These are phyloP conservation scores for Galerucella pusilla DNA, from an alignment of 2,888 invertebrate species.

Conservation along the genomic window DNA sequence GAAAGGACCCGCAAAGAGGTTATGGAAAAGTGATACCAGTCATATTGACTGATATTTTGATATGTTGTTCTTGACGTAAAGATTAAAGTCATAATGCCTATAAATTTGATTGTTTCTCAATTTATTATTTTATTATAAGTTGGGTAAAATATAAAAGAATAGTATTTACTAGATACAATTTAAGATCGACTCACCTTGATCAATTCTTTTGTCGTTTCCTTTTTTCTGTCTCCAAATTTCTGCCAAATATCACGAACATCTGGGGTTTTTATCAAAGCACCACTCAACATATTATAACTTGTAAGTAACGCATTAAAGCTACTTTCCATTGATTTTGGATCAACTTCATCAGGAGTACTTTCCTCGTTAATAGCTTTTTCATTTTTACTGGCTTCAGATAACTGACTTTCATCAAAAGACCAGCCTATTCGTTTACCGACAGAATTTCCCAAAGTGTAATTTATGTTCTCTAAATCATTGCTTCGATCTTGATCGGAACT, in stretches of 20 bases:
- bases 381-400: constrained; percentile 30
- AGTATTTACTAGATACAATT: neutral
- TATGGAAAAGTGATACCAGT: too few species aligned
- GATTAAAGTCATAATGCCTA: too few species aligned
- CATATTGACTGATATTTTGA: too few species aligned
- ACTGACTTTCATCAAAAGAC: constrained; percentile 66
- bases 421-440: constrained; percentile 74
- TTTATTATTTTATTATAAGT: too few species aligned
- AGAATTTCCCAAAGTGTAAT: constrained; percentile 71
- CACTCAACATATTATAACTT: constrained; percentile 68
- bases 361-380: constrained; percentile 27
- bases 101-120: too few species aligned
- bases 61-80: too few species aligned
- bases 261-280: constrained; percentile 65
- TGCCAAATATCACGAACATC: constrained; percentile 75
- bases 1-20: neutral
- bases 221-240: constrained; percentile 58
- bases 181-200: constrained; percentile 6
- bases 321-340: constrained; percentile 61
- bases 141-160: neutral
- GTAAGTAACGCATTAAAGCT: constrained; percentile 72
- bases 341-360: constrained; percentile 36
- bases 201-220: constrained; percentile 47
- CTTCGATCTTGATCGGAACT: constrained; percentile 47
- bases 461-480: constrained; percentile 43